phyloP scores from a whole-genome alignment of 2,113 vertebrate genomes.

The Aldabrachelys gigantea region DNA sequence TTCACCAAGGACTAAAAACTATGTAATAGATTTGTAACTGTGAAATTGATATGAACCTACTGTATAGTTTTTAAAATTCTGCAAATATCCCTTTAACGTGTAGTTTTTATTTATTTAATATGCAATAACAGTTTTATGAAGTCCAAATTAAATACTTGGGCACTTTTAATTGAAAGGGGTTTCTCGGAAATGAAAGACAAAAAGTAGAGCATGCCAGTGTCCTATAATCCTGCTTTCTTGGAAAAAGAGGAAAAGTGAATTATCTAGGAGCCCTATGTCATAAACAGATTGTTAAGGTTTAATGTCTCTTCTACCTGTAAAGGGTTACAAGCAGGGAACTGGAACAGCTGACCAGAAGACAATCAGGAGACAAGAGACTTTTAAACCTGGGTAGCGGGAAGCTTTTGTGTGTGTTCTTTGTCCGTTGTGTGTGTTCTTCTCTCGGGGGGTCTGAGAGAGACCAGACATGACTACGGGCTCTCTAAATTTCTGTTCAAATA shows the following conservation, averaged over 20 bases:
- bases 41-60: constrained; percentile 52
- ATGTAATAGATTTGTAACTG: constrained; percentile 64
- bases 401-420: too few species aligned
- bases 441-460: too few species aligned
- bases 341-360: too few species aligned
- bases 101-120: constrained; percentile 66
- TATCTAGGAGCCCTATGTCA: background rate
- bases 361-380: too few species aligned
- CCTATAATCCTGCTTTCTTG: background rate
- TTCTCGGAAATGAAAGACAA: constrained; percentile 9
- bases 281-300: background rate
- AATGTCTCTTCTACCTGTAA: too few species aligned
- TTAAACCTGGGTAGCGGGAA: too few species aligned
- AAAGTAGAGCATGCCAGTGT: background rate
- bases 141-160: constrained; percentile 63
- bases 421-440: too few species aligned
- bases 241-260: background rate
- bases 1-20: constrained; percentile 70
- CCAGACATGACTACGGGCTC: too few species aligned
- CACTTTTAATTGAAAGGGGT: constrained; percentile 24
- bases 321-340: too few species aligned
- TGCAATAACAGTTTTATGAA: constrained; percentile 63
- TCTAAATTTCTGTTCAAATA: too few species aligned
- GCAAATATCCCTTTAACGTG: constrained; percentile 65
- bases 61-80: constrained; percentile 24